These are phyloP conservation scores for Spinus olivaceus DNA, from an alignment of 2,797 vertebrate species.

Conservation along the genomic window DNA sequence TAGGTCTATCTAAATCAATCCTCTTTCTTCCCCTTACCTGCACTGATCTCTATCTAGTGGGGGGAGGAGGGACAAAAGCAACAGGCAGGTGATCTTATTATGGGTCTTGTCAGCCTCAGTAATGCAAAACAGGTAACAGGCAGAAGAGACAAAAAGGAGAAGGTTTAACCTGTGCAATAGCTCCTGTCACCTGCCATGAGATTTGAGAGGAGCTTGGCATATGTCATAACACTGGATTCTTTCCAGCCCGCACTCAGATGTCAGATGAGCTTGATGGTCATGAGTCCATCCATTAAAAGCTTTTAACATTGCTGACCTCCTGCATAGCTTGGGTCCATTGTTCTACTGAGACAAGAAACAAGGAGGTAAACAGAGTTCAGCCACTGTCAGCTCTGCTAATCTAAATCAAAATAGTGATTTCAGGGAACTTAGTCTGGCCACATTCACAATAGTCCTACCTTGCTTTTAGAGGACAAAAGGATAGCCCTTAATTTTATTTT, in stretches of 20 bases:
- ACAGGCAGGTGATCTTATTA: conserved; percentile 19
- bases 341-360: not conserved
- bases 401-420: not conserved
- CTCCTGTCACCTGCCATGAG: not conserved
- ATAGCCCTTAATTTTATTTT: not conserved
- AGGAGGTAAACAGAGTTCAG: not conserved
- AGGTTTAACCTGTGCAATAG: not conserved
- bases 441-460: not conserved
- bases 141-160: conserved; percentile 9
- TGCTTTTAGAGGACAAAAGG: not conserved
- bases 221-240: conserved; percentile 48
- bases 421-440: not conserved
- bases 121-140: conserved; percentile 2
- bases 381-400: not conserved
- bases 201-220: conserved; percentile 11
- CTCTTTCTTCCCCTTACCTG: conserved; percentile 45
- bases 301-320: conserved; percentile 32
- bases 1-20: conserved; percentile 51
- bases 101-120: conserved; percentile 29
- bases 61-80: not conserved
- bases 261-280: not conserved
- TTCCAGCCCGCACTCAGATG: not conserved
- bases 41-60: conserved; percentile 34
- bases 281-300: conserved; percentile 21
- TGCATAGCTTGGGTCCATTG: not conserved